Conservation (phyloP, 1,140 invertebrate genomes). For the Trichomalopsis sarcophagae region DNA sequence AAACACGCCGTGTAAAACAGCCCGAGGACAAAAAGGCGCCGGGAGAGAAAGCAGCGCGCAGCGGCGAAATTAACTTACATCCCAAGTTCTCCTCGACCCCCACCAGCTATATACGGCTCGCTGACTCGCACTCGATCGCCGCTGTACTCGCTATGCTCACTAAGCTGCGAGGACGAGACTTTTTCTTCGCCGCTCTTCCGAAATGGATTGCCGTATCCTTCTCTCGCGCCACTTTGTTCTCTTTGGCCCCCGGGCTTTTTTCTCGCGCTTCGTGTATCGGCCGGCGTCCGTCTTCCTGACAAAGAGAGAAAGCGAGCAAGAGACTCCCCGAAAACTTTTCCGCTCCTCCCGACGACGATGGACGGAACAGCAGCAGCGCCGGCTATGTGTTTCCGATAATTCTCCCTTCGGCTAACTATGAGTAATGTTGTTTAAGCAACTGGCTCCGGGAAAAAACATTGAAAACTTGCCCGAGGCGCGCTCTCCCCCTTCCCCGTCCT, state of each 20-base stretch:
- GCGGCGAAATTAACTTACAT: conserved; percentile 16
- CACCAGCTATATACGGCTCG: background rate
- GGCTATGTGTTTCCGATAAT: background rate
- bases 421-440: conserved; percentile 11
- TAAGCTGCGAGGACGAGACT: background rate
- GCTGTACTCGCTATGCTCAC: too few relatives aligned
- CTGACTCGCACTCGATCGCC: background rate
- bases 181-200: background rate
- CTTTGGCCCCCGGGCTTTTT: background rate
- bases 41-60: too few relatives aligned
- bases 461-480: background rate
- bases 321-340: background rate
- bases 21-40: background rate
- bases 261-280: background rate
- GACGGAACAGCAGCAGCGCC: background rate
- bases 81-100: background rate
- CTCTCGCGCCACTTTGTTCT: background rate
- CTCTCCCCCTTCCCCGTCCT: background rate
- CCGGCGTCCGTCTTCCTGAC: background rate
- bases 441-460: background rate
- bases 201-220: conserved; percentile 17
- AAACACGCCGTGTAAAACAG: background rate
- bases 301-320: background rate
- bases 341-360: background rate
- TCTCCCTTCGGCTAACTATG: conserved; percentile 8